Base-by-base conservation (phyloP, 2,888 invertebrate genomes). In the Nemotelus nigrinus region DNA sequence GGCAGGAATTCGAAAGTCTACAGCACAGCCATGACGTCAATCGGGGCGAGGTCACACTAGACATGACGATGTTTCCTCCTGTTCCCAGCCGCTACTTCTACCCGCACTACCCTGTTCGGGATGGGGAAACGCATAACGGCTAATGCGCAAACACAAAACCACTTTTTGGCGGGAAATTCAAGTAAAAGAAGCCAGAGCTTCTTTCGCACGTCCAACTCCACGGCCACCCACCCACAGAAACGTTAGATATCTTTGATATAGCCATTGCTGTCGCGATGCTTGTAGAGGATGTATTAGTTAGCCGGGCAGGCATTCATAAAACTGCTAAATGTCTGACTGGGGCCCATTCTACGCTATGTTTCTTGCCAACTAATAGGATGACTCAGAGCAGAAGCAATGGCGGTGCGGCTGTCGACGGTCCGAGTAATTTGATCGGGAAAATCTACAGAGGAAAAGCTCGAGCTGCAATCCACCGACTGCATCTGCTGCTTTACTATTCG, bases 91-190 rank as follows among this genome's bases (percentile, higher is more conserved):
- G 3, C 63, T 8, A 53, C 53, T 53, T 45, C 44, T 48, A 53
- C 68, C 3, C 10, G n/a, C 64, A 5, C 64, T 44, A 5, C 65
- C 45, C 70, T 55, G 25, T 25, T 43, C 41, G 63, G 25, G 41
- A 63, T 7, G 43, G 3, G 6, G 5, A 63, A 63, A 63, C 5
- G 63, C 5, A 4, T 25, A 8, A 43, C 4, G 43, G 45, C 10
- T 43, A 39, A 60, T 70, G 70, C 70, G 70, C 53, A 47, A 41
- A 39, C 6, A 55, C 39, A 47, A 39, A 4, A 55, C 39, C 39
- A 2, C 45, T 43, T 70, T 70, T 70, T 70, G 70, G 70, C 70
- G 70, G 70, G 70, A 70, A 70, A 70, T 47, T 65, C 55, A 70
- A 70, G 55, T 6, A 3, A 2, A 43, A 44, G 6, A 7, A 25